These are phyloP conservation scores for Nansenia antarctica DNA, from an alignment of 2,113 vertebrate genomes.

Conservation along the genomic window DNA sequence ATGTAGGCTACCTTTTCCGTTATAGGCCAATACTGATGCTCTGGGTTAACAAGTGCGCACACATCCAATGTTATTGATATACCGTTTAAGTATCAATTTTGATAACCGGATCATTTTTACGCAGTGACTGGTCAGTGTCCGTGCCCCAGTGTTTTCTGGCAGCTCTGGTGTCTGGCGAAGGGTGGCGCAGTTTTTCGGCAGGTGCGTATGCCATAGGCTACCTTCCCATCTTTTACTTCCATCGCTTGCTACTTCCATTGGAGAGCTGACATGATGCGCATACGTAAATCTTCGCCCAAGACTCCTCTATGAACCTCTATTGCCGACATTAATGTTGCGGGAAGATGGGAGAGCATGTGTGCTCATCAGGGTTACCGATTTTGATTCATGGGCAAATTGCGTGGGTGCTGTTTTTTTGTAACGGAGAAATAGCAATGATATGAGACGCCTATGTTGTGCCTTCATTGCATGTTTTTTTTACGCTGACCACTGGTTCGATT, in stretches of 20 bases:
- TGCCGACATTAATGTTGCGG: constrained; percentile 4
- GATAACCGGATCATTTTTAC: constrained; percentile 16
- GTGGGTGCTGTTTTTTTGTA: constrained; percentile 65
- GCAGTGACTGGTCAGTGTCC: constrained; percentile 7
- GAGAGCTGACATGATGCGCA: no score
- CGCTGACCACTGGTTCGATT: constrained; percentile 51
- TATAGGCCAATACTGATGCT: no score
- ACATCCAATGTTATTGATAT: no score
- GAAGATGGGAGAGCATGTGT: background rate
- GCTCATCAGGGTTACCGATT: constrained; percentile 20
- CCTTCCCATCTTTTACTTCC: constrained; percentile 42
- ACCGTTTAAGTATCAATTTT: background rate
- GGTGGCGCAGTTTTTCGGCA: constrained; percentile 61
- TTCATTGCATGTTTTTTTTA: constrained; percentile 39
- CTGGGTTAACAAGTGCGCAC: no score
- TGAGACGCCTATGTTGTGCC: constrained; percentile 57
- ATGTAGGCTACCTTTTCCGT: no score
- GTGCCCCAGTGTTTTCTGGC: background rate
- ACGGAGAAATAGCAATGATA: constrained; percentile 55
- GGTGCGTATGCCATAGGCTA: constrained; percentile 58
- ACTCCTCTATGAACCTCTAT: constrained; percentile 21
- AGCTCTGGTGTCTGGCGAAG: constrained; percentile 19
- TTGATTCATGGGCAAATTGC: constrained; percentile 63
- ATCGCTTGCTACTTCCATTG: constrained; percentile 40
- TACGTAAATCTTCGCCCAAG: constrained; percentile 32